Evolutionary conservation across 2,797 vertebrate species (phyloP), one percentile per base, ranked within the genome.

Genomic region (Leptatherina wallacei): DNA sequence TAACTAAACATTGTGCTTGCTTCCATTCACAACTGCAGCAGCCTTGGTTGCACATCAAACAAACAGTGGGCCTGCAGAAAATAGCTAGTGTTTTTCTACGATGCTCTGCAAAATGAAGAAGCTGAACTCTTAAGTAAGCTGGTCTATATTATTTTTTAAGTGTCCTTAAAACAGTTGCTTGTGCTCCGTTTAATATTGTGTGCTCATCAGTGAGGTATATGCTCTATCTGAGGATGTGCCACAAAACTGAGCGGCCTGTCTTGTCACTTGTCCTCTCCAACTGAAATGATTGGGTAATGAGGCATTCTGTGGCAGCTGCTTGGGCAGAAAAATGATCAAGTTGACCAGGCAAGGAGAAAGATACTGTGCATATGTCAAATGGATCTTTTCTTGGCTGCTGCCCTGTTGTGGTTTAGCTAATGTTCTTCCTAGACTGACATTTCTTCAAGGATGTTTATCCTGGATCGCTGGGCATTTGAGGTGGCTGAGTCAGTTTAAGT

Each of bases 291-390:
- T 54, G 84, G 65, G 82, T 88, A 92, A 93, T 91, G 89, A 93
- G 84, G 82, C 89, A 47, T 85, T 59, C 65, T 74, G 59, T 73
- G 75, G 80, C 81, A 85, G 81, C 85, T 84, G 69, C 78, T 89
- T 85, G 83, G 74, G 83, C 82, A 79, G 87, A 87, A 82, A 87
- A 89, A 88, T 86, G 65, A 91, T 90, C 83, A 88, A 81, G 71
- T 87, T 65, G 72, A 61, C 69, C 77, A 86, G 70, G 73, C 78
- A 63, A 55, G 71, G 68, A 80, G 75, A 72, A 61, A 58, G 61
- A 84, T 70, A 56, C 54, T 40, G 70, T 69, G 73, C 78, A 69
- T 86, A 76, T 87, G 88, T 86, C 85, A 67, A 33, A 54, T 49
- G 13, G 30, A 62, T 75, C 62, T 78, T 80, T 66, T 76, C 66